Evolutionary conservation across 2,888 invertebrate genomes (phyloP), one percentile per base, ranked within the genome.

Genomic region (Parascotia fuliginaria): DNA sequence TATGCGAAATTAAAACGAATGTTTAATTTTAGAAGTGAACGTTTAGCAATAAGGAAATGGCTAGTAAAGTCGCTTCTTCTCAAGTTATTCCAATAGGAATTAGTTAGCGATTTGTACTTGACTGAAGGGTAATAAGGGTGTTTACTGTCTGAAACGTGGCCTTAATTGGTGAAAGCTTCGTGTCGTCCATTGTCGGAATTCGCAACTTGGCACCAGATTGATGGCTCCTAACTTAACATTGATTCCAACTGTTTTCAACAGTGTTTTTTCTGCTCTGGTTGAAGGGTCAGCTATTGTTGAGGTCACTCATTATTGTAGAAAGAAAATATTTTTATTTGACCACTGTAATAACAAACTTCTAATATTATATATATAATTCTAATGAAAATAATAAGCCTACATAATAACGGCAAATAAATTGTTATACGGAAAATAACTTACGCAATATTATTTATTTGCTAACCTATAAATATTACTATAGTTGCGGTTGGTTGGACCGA

Each of bases 381-480:
- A n/a, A n/a, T n/a, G 19, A 19, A 19, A 19, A 19, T 5, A 5
- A 3, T 19, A 19, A 19, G 19, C 5, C 19, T 2, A 9, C 19
- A n/a, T 9, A 44, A 61, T 61, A 57, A 50, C 51, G 43, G 31
- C 46, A 47, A 31, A 34, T 37, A 38, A 52, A 40, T 33, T 22
- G 29, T 42, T 24, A 34, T 7, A 29, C 29, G 22, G 22, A 43
- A 40, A 43, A 33, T n/a, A 14, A 34, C n/a, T 9, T 38, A 14
- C 19, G n/a, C 27, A 15, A 58, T 54, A 47, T 49, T 55, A 60
- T 62, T 65, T 57, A 48, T 52, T 65, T 60, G 55, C 53, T 47
- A 44, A 56, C 45, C 48, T 55, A 68, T 70, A 68, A 68, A 70
- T 67, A 70, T 36, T 27, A 33, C 47, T 44, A 58, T 66, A 63